Conservation (phyloP, 2,113 vertebrate genomes). For the Trochalopteron elliotii region DNA sequence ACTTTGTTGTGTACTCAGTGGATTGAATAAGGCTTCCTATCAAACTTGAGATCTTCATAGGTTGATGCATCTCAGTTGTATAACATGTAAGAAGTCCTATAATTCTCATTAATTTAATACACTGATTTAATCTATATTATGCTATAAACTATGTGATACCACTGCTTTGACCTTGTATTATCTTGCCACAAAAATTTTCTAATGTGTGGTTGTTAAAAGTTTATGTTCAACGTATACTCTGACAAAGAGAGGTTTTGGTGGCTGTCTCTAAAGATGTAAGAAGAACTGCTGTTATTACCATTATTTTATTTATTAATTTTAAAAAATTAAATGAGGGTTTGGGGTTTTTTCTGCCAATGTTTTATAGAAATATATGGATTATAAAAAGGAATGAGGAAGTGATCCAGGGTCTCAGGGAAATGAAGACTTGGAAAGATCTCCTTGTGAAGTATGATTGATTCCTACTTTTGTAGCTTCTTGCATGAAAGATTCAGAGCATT, state of each 20-base stretch:
- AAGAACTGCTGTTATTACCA: not conserved
- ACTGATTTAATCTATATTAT: not conserved
- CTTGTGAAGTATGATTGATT: not conserved
- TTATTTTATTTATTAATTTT: not conserved
- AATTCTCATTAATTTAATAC: not conserved
- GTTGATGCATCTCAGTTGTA: not conserved
- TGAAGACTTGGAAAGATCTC: not conserved
- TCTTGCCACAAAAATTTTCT: not conserved
- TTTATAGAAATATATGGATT: not conserved
- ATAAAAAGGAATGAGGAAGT: not conserved
- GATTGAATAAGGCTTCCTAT: not conserved
- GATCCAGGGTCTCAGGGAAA: not conserved
- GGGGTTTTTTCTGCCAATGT: accelerated
- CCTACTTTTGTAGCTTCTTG: not conserved
- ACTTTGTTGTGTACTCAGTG: not conserved
- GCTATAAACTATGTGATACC: not conserved
- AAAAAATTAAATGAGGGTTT: not conserved
- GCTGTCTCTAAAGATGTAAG: not conserved
- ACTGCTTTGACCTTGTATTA: not conserved
- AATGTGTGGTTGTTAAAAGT: not conserved
- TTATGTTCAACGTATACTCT: not conserved
- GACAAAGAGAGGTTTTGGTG: not conserved
- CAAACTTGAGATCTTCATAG: not conserved
- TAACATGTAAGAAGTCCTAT: not conserved
- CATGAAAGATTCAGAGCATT: not conserved